These are phyloP conservation scores for Fragum whitleyi DNA, from an alignment of 2,888 invertebrate species.

Conservation along the genomic window DNA sequence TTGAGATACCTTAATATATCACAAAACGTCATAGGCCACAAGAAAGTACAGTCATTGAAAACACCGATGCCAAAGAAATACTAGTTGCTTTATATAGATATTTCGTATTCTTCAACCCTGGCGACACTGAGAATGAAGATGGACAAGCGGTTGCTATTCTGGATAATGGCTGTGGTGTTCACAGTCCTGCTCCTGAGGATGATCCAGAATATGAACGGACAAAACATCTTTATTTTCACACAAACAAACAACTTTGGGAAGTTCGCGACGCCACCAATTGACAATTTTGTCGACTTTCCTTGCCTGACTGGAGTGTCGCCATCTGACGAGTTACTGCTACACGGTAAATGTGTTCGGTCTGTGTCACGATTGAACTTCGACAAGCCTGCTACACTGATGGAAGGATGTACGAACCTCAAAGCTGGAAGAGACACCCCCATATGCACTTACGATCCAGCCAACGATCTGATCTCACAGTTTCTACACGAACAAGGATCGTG, in stretches of 20 bases:
- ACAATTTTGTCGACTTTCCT: conserved; percentile 12
- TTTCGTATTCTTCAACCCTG: too few species aligned
- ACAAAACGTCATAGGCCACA: too few species aligned
- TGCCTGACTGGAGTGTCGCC: neutral
- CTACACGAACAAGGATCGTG: conserved; percentile 4
- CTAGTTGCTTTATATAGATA: too few species aligned
- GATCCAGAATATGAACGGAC: neutral
- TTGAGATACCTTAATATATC: too few species aligned
- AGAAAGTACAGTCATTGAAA: too few species aligned
- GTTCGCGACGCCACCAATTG: neutral
- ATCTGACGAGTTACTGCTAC: neutral
- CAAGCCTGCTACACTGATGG: neutral
- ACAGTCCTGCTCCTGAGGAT: neutral
- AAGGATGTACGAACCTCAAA: neutral
- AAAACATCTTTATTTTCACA: neutral
- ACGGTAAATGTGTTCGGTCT: conserved; percentile 12
- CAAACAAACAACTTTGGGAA: conserved; percentile 9
- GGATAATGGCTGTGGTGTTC: neutral
- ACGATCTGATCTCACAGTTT: conserved; percentile 7
- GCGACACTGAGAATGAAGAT: too few species aligned
- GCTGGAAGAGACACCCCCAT: conserved; percentile 14
- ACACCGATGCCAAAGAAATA: too few species aligned
- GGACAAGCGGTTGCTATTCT: neutral
- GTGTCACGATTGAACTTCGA: conserved; percentile 2
- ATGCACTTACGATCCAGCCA: neutral